A percentile compares a stretch with the other conserved stretches of the same genome.
These are phyloP conservation scores for Gymnocheta viridis DNA, from an alignment of 2,888 invertebrate species.

Conservation along the genomic window DNA sequence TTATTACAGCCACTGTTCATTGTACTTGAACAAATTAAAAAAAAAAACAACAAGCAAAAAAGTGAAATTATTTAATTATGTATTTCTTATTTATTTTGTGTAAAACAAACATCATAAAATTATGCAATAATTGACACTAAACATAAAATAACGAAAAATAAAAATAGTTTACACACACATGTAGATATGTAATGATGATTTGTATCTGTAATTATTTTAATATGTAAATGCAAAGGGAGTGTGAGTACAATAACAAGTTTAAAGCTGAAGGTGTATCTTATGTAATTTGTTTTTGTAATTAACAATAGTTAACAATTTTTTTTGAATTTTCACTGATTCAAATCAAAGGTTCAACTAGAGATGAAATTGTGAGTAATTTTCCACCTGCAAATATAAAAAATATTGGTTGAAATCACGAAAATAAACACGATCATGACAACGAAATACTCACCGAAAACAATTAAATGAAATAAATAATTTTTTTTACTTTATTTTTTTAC, in stretches of 20 bases:
- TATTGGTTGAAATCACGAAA: too few relatives aligned
- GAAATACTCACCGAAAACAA: too few relatives aligned
- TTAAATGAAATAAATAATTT: too few relatives aligned
- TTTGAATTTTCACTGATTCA: constrained; percentile 12
- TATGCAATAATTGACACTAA: constrained; percentile 47
- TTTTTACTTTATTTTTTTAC: too few relatives aligned
- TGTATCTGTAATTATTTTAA: neutral
- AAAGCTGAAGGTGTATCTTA: constrained; percentile 3
- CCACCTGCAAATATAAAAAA: too few relatives aligned
- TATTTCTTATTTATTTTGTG: neutral
- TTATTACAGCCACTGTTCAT: neutral
- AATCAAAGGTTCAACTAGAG: constrained; percentile 6
- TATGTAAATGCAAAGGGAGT: constrained; percentile 11
- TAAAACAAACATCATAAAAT: constrained; percentile 15
- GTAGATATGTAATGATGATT: neutral
- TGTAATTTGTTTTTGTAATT: neutral
- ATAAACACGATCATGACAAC: too few relatives aligned
- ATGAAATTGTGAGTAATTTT: neutral
- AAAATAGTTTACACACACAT: neutral
- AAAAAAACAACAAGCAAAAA: constrained; percentile 6
- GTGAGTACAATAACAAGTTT: neutral
- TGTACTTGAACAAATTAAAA: neutral
- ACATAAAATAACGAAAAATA: constrained; percentile 3
- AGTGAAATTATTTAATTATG: constrained; percentile 43
- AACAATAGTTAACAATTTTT: neutral